Percentiles rank a stretch among this genome's conserved stretches.
These are phyloP conservation scores for Monopis laevigella DNA, from an alignment of 2,888 invertebrate species.

Conservation along the genomic window DNA sequence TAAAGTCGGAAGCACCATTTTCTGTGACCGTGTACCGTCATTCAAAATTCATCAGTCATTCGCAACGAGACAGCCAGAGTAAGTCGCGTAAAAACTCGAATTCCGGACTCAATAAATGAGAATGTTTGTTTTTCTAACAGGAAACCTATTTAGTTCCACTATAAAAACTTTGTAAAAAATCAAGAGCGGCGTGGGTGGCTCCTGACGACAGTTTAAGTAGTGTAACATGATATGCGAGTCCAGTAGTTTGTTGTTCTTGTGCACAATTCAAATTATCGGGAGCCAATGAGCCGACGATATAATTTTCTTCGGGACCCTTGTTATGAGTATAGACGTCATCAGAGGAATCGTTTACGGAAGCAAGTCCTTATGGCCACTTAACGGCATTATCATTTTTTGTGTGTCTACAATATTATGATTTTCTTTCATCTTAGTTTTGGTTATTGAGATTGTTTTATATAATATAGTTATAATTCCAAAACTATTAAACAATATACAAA, in stretches of 20 bases:
- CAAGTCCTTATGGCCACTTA: conserved; percentile 12
- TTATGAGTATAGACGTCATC: conserved; percentile 23
- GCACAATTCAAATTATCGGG: conserved; percentile 42
- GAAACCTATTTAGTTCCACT: conserved; percentile 53
- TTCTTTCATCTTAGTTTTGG: too few relatives aligned
- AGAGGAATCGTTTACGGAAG: conserved; percentile 27
- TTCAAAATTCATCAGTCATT: conserved; percentile 59
- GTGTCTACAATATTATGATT: too few relatives aligned
- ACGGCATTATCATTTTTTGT: conserved; percentile 5
- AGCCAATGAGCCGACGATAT: conserved; percentile 48
- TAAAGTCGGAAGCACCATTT: conserved; percentile 25
- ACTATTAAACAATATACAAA: too few relatives aligned
- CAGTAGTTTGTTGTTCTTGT: conserved; percentile 53
- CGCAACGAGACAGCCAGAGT: conserved; percentile 43
- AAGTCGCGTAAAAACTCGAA: conserved; percentile 33
- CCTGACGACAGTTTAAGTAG: conserved; percentile 65
- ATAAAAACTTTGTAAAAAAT: conserved; percentile 38
- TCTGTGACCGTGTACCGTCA: conserved; percentile 30
- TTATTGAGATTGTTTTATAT: too few relatives aligned
- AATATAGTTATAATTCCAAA: too few relatives aligned
- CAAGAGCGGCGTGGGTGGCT: conserved; percentile 53
- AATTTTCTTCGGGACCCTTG: conserved; percentile 33
- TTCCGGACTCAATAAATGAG: conserved; percentile 57
- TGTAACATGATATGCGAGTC: conserved; percentile 50
- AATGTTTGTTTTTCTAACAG: conserved; percentile 64